phyloP scores from a whole-genome alignment of 2,113 vertebrate genomes.

The Thinocorus orbignyianus region DNA sequence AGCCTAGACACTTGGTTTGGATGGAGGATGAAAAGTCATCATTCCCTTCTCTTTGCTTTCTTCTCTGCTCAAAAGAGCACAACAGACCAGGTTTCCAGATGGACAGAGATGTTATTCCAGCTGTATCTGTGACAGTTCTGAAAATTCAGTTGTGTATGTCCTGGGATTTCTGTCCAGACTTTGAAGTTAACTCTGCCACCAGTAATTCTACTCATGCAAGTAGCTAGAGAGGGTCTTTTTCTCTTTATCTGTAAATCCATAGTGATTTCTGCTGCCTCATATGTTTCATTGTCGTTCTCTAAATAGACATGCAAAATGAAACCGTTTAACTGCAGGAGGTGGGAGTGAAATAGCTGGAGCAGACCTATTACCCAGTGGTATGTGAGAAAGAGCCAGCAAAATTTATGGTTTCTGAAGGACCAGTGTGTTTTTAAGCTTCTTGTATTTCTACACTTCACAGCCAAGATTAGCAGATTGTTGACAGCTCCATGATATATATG shows the following conservation, averaged over 20 bases:
- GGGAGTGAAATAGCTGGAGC: neutral
- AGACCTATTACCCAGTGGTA: neutral
- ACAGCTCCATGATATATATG: constrained; percentile 46
- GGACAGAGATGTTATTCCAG: neutral
- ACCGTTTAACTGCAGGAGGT: neutral
- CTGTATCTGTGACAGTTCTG: neutral
- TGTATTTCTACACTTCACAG: constrained; percentile 33
- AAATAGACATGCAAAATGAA: neutral
- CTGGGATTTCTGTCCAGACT: neutral
- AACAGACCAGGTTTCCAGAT: neutral
- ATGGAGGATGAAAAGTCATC: neutral
- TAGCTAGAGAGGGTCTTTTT: neutral
- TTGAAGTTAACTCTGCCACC: neutral
- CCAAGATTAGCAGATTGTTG: constrained; percentile 49
- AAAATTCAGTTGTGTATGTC: neutral
- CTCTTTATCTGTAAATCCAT: neutral
- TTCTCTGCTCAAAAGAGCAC: neutral
- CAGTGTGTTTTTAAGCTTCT: constrained; percentile 50
- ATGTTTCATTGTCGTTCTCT: neutral
- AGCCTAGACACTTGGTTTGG: neutral
- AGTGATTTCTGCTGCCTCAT: neutral
- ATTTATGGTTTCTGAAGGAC: constrained; percentile 53
- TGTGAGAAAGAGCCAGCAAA: neutral
- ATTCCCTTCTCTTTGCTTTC: neutral
- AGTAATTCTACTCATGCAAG: neutral